Evolutionary conservation across 2,888 invertebrate species (phyloP), one percentile per base, ranked within the genome.

Genomic region (Drosophila lutescens): DNA sequence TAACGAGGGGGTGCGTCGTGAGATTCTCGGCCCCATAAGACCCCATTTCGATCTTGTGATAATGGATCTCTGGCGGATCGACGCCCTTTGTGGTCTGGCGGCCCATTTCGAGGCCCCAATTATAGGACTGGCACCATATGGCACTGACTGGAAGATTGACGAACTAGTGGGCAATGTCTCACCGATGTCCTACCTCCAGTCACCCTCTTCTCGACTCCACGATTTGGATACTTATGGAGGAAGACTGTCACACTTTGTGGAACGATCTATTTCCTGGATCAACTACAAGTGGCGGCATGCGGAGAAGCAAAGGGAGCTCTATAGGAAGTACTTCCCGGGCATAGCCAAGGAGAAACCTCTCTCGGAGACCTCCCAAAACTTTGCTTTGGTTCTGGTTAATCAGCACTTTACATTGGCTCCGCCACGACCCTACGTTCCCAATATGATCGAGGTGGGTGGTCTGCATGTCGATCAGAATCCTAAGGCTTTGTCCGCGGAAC

Each of bases 381-480:
- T 90, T 6, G 88, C 91, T 1, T 38, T 92, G 10, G 62, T 91
- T 4, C 59, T 92, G 7, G 66, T 91, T 0, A 92, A 92, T 77
- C 86, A 84, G 20, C 92, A 92, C 54, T 87, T 90, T 15, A 86
- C 90, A 0, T 38, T 91, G 9, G 82, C 86, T 32, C 83, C 78
- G 50, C 82, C 91, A 0, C 88, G 91, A 0, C 91, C 92, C 0
- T 90, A 91, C 69, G 76, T 91, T 32, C 91, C 91, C 0, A 92
- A 91, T 73, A 91, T 91, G 86, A 85, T 92, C 7, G 91, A 92
- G 53, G 89, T 91, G 3, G 91, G 91, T 0, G 92, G 91, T 0
- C 67, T 92, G 58, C 91, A 92, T 54, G 81, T 92, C 6, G 78
- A 90, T 32, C 81, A 83, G 9, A 74, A 79, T 13, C 69, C 78